Evolutionary conservation across 2,113 vertebrate genomes (phyloP).

Genomic region (Nycticorax nycticorax): DNA sequence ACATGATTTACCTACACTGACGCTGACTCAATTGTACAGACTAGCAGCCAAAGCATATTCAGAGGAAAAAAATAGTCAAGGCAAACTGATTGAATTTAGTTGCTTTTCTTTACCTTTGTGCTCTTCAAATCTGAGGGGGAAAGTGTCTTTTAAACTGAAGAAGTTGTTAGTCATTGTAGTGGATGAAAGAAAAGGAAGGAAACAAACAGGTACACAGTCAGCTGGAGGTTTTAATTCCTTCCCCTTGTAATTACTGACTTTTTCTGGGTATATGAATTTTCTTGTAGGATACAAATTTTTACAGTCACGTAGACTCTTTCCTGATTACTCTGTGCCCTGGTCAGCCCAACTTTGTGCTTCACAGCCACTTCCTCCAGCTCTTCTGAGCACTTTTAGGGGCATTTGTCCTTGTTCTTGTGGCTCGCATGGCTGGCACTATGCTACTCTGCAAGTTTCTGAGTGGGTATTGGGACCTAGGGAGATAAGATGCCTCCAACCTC

Average conservation of each 20-base stretch:
- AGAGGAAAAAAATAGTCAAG: background rate
- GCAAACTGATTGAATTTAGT: background rate
- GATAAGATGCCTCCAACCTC: background rate
- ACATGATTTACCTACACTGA: background rate
- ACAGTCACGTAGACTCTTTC: background rate
- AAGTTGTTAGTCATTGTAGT: background rate
- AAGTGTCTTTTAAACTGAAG: background rate
- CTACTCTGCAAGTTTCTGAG: background rate
- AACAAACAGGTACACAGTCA: accelerated
- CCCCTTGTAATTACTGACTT: background rate
- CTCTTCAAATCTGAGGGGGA: background rate
- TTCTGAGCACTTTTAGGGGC: background rate
- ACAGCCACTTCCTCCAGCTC: background rate
- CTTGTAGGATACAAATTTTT: background rate
- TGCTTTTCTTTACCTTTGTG: background rate
- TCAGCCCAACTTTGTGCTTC: background rate
- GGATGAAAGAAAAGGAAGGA: background rate
- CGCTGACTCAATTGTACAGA: background rate
- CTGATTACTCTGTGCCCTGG: background rate
- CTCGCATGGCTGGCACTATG: accelerated
- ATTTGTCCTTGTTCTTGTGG: background rate
- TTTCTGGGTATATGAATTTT: background rate
- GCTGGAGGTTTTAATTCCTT: background rate
- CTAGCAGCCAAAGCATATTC: background rate
- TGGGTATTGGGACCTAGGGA: background rate